Evolutionary conservation across 2,113 vertebrate genomes (phyloP), one percentile per base, ranked within the genome.

Genomic region (Microcebus griseorufus): DNA sequence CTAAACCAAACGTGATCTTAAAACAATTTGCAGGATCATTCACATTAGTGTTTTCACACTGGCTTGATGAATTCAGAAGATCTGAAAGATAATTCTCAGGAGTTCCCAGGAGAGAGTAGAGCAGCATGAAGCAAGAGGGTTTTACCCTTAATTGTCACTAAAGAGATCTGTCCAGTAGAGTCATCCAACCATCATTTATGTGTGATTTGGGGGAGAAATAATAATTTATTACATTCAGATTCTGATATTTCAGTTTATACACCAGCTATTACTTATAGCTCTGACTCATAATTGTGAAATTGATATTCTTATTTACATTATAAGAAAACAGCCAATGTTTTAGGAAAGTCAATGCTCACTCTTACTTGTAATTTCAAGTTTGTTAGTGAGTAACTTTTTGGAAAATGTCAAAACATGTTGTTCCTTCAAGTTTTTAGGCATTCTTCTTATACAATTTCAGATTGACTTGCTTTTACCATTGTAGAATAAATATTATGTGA

Each of bases 401-500:
- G 89, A 60, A 95, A 86, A n/a, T 53, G 42, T 60, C 75, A 64
- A 58, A n/a, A 12, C 10, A 83, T 16, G 55, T 8, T 53, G 2
- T 75, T 39, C 10, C 72, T 82, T 83, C 32, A 88, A 37, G 11
- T 69, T 88, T 34, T 45, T 25, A 94, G 32, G 6, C 6, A 78
- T 58, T 3, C 2, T 65, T 82, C 20, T 18, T 69, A 93, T 75
- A 58, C 2, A 73, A 9, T 51, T 93, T 78, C 55, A 80, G 23
- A 42, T 6, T 64, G 42, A 27, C 29, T 75, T 72, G 9, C 4
- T 73, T 90, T 60, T 72, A 80, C 32, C 29, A 29, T 29, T 90
- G 70, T 58, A 90, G 32, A 92, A 80, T 90, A 92, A 73, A 84
- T 22, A 75, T 67, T 85, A 55, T 51, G 11, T 39, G 27, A 94